Evolutionary conservation across 2,113 vertebrate species (phyloP).

Genomic region (Cricetomys ansorgei): DNA sequence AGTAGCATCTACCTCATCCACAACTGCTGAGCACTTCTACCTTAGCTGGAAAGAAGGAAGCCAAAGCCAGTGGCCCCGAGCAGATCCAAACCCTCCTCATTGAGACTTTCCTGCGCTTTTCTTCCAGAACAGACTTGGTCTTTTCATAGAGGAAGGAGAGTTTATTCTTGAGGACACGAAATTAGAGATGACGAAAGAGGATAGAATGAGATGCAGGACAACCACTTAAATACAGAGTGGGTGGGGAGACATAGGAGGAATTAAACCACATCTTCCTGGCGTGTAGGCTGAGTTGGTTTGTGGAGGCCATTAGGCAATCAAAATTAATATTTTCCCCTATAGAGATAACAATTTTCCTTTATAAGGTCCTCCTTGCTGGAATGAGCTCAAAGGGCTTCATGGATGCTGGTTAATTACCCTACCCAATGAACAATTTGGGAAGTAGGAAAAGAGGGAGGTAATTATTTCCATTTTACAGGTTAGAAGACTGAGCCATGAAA

Average conservation of each 20-base stretch:
- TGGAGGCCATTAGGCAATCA: slow-evolving; percentile 34
- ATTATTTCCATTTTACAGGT: slow-evolving; percentile 67
- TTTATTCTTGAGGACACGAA: not conserved
- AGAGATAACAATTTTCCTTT: slow-evolving; percentile 69
- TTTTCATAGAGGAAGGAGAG: not conserved
- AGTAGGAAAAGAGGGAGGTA: slow-evolving; percentile 41
- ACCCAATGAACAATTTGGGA: slow-evolving; percentile 47
- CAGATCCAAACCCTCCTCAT: not conserved
- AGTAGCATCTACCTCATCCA: not conserved
- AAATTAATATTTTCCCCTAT: slow-evolving; percentile 65
- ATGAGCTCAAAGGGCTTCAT: slow-evolving; percentile 64
- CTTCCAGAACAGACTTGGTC: not conserved
- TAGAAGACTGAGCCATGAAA: not conserved
- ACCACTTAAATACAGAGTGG: not conserved
- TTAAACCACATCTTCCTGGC: slow-evolving; percentile 17
- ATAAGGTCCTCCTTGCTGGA: slow-evolving; percentile 50
- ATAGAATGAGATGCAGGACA: not conserved
- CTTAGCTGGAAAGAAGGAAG: not conserved
- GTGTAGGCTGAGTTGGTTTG: not conserved
- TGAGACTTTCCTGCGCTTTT: not conserved
- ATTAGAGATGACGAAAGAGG: slow-evolving; percentile 36
- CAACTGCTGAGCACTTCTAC: not conserved
- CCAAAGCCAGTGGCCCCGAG: not conserved
- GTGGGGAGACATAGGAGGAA: not conserved
- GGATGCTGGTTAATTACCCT: slow-evolving; percentile 47